Conservation (phyloP, 2,113 vertebrate species). For the Aramus guarauna region DNA sequence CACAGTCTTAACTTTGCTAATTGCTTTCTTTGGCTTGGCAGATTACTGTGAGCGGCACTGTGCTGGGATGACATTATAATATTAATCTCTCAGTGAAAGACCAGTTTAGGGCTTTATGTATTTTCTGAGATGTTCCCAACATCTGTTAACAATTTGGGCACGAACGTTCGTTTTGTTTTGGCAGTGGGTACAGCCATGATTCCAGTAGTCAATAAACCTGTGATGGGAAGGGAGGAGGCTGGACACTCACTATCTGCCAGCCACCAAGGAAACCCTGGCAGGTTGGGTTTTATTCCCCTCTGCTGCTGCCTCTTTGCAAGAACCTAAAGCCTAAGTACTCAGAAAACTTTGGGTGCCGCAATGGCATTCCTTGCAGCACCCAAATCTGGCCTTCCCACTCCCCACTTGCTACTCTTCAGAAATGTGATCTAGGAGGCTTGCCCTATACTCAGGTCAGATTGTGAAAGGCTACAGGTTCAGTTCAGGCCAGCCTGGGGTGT, state of each 20-base stretch:
- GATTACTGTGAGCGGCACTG: neutral
- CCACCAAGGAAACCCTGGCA: neutral
- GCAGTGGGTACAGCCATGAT: neutral
- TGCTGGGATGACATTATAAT: neutral
- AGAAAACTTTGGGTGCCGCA: neutral
- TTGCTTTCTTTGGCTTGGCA: neutral
- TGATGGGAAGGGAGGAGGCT: neutral
- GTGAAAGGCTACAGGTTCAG: neutral
- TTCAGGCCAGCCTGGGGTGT: neutral
- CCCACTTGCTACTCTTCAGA: too few relatives aligned
- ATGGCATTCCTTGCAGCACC: neutral
- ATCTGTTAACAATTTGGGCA: neutral
- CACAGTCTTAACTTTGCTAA: neutral
- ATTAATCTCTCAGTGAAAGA: neutral
- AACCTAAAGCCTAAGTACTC: neutral
- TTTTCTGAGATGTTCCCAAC: constrained; percentile 1
- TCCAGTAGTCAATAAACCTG: neutral
- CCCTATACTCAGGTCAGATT: neutral
- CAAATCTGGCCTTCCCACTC: too few relatives aligned
- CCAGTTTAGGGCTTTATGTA: neutral
- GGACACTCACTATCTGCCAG: neutral
- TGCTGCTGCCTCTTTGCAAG: neutral
- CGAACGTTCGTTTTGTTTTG: neutral
- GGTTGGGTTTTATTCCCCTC: neutral
- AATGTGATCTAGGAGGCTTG: too few relatives aligned